Evolutionary conservation across 2,113 vertebrate genomes (phyloP), one percentile per base, ranked within the genome.

Genomic region (Ctenodactylus gundi): DNA sequence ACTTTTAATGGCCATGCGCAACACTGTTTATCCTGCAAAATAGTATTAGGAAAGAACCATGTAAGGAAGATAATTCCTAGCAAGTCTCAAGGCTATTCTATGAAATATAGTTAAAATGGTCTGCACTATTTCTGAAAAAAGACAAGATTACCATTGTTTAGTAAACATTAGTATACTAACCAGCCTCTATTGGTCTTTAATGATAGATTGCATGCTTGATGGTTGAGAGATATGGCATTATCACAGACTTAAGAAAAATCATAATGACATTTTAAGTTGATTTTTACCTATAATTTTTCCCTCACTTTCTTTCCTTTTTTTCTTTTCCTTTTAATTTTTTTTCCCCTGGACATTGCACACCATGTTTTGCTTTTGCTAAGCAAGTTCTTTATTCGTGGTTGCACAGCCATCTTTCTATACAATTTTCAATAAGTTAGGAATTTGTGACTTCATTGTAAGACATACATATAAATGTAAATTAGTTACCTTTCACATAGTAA

Each of bases 361-460:
- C 39, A 27, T 6, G 6, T 18, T 36, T 25, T 51, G 6, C 15
- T 20, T 9, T 23, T 77, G 10, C n/a, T 49, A 49, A 83, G 21
- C 20, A 65, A 25, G 31, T 15, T 20, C 8, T 41, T 31, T 70
- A 46, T 0, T 4, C n/a, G 9, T 46, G 12, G 55, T 11, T 34
- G 12, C 7, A 55, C 20, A 0, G 4, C 1, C 36, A 27, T 9
- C 1, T 7, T 3, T 15, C 41, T 80, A 14, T 84, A 1, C 31
- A 44, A 76, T 88, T 55, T 64, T 2, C 46, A 91, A 44, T 51
- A 78, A 77, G 46, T 85, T 55, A 49, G 14, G 70, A 78, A 2
- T 72, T 72, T 25, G 2, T 3, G 29, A 39, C 73, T 72, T 7
- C 1, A 68, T 49, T 91, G 62, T 80, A 76, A 64, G 44, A 76